Conservation (phyloP, 2,113 vertebrate genomes). For the Grantiella picta region DNA sequence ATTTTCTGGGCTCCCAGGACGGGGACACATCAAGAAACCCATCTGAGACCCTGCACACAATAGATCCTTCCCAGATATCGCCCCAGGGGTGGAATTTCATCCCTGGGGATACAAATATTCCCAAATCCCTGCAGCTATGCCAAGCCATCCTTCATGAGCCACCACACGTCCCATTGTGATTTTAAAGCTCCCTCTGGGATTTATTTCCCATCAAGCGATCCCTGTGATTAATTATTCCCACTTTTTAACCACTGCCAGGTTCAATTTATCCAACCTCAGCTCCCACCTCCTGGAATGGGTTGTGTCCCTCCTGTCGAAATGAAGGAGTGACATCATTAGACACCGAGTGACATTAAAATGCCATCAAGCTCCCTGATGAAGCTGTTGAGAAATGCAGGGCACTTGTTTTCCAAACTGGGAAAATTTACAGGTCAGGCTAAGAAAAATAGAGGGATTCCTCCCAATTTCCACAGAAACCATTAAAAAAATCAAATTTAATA, state of each 20-base stretch:
- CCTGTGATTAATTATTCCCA: background rate
- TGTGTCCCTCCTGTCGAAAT: background rate
- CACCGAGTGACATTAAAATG: background rate
- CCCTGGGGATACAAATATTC: background rate
- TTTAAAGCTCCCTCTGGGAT: background rate
- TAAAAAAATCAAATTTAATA: background rate
- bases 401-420: background rate
- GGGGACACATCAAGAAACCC: background rate
- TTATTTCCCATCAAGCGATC: background rate
- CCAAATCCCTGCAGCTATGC: background rate
- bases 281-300: background rate
- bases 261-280: background rate
- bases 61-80: fast-evolving
- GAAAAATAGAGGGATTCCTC: background rate
- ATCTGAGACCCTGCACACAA: too few relatives aligned
- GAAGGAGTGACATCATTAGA: constrained; percentile 9
- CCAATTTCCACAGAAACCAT: background rate
- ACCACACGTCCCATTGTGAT: background rate
- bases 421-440: background rate
- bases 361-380: background rate
- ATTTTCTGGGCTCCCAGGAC: background rate
- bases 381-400: fast-evolving
- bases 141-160: background rate
- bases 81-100: background rate
- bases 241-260: background rate